Base-by-base conservation (phyloP, 2,888 invertebrate genomes). In the Aphidius colemani region DNA sequence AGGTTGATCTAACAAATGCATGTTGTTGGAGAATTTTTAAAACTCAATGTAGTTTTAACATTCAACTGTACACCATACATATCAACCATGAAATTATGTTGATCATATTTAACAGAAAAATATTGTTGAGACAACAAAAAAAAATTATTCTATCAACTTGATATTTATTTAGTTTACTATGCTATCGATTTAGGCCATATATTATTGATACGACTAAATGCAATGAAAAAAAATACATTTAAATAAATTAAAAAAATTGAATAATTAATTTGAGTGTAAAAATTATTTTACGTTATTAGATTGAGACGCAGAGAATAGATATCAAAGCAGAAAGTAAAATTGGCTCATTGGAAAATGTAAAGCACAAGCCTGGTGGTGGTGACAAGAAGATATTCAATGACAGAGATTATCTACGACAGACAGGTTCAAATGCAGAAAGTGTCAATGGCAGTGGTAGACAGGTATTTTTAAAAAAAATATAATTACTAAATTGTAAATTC, bases 331-430 rank as follows among this genome's bases (percentile, higher is more conserved):
- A 92, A 84, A 94, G 96, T 84, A 95, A 95, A 85, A 87, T 96
- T 74, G 95, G 95, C 74, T 95, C 95, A 63, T 80, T 94, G 86
- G 94, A 95, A 84, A 95, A 95, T 84, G 89, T 95, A 74, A 92
- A 91, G 83, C 92, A 96, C 86, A 93, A 88, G 85, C 95, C 96
- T 64, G 93, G 95, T 74, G 96, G 96, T 68, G 96, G 96, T 56
- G 94, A 95, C 73, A 92, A 93, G 85, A 96, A 95, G 86, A 95
- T 95, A 79, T 95, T 94, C 83, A 93, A 95, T 82, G 95, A 95
- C 84, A 94, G 92, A 85, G 92, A 92, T 69, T 95, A 95, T 86
- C 88, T 94, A 82, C 92, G 91, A 85, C 93, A 94, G 85, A 87
- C 75, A 10, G 71, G 77, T 59, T 77, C 77, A 6, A 79, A 78